Evolutionary conservation across 2,888 invertebrate species (phyloP).

Genomic region (Amphipyra tragopoginis): DNA sequence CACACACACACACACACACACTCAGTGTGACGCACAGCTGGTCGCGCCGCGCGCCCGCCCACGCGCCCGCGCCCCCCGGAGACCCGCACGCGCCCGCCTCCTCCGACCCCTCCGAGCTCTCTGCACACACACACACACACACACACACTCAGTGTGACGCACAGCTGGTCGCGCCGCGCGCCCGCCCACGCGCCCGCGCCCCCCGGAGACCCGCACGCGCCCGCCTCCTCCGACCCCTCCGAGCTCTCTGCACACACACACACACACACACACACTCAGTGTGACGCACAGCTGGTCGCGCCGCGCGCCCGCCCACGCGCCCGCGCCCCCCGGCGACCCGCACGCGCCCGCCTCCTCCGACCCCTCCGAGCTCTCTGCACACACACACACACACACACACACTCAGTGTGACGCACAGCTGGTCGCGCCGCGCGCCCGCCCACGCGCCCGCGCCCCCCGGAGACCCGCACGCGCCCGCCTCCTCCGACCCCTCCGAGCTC

Average conservation of each 20-base stretch:
- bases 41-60: constrained; percentile 93
- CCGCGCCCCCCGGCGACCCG: constrained; percentile 51
- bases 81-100: constrained; percentile 44
- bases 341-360: constrained; percentile 47
- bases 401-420: constrained; percentile 92
- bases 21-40: constrained; percentile 92
- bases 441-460: constrained; percentile 78
- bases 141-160: too few relatives aligned
- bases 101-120: constrained; percentile 37
- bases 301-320: constrained; percentile 92
- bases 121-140: constrained; percentile 31
- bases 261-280: too few relatives aligned
- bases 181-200: constrained; percentile 90
- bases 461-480: constrained; percentile 45
- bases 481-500: constrained; percentile 37
- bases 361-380: constrained; percentile 33
- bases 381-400: constrained; percentile 32
- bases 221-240: constrained; percentile 40
- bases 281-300: constrained; percentile 93
- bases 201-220: constrained; percentile 52
- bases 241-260: constrained; percentile 32
- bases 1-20: constrained; percentile 35
- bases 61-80: constrained; percentile 70
- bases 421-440: constrained; percentile 93
- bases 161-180: constrained; percentile 93